Percentiles rank a stretch among this genome's conserved stretches.
Evolutionary conservation across 2,113 vertebrate genomes (phyloP).

Genomic region (Desmodus rotundus): DNA sequence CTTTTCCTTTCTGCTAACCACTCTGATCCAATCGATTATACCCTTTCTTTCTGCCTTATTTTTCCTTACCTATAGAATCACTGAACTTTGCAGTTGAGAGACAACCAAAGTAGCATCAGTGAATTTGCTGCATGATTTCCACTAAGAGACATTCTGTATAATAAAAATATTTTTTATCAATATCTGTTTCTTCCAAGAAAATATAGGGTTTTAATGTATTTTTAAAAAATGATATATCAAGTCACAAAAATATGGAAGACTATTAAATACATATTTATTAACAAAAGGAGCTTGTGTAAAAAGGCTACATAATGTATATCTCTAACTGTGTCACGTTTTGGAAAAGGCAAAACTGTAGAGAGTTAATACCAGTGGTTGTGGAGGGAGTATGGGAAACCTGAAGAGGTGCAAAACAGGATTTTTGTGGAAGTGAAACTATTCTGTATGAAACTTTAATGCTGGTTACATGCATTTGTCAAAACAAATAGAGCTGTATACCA

Average conservation of each 20-base stretch:
- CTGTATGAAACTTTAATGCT: not conserved
- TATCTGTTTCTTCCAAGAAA: not conserved
- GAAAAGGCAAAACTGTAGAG: not conserved
- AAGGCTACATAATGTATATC: not conserved
- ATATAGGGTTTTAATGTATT: not conserved
- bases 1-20: not conserved
- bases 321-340: not conserved
- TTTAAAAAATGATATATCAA: not conserved
- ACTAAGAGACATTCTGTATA: not conserved
- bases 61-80: not conserved
- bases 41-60: not conserved
- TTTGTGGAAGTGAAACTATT: not conserved
- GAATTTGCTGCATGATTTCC: not conserved
- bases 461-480: not conserved
- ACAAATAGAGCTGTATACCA: not conserved
- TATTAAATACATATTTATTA: not conserved
- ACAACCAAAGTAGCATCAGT: not conserved
- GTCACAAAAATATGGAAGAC: not conserved
- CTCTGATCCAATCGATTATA: not conserved
- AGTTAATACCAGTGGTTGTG: not conserved
- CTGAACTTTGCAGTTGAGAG: not conserved
- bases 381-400: not conserved
- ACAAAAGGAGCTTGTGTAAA: not conserved
- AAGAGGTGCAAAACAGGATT: not conserved
- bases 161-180: not conserved